These are phyloP conservation scores for Lontra canadensis DNA, from an alignment of 2,113 vertebrate species.

Conservation along the genomic window DNA sequence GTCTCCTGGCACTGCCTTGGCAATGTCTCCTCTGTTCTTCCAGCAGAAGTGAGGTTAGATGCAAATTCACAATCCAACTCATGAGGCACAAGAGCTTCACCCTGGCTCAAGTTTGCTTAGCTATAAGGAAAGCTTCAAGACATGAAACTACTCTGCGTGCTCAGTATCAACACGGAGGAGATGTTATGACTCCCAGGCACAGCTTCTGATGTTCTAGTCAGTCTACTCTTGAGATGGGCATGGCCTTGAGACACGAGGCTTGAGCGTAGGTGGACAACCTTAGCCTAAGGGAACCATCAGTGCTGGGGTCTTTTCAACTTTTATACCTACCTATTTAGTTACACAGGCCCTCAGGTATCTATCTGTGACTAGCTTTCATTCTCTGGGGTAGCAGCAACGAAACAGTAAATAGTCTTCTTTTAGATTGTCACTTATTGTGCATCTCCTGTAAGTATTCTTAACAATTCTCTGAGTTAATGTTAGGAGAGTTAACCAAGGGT, in stretches of 20 bases:
- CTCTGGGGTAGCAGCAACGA: neutral
- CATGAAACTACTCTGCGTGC: neutral
- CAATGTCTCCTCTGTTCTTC: neutral
- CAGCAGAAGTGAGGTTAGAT: neutral
- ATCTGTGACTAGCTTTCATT: neutral
- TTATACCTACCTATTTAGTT: neutral
- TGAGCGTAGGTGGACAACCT: neutral
- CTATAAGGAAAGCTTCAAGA: neutral
- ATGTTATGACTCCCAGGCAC: neutral
- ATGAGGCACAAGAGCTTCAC: neutral
- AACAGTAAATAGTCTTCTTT: neutral
- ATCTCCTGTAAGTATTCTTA: neutral
- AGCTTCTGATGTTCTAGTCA: neutral
- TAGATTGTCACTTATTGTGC: neutral
- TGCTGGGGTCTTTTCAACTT: neutral
- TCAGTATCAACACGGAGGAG: neutral
- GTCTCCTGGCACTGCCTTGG: neutral
- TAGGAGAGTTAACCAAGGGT: neutral
- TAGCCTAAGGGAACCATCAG: neutral
- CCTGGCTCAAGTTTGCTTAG: neutral
- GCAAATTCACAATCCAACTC: neutral
- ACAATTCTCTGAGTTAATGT: neutral
- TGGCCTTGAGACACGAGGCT: neutral
- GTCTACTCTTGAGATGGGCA: neutral
- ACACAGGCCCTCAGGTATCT: neutral